phyloP scores from a whole-genome alignment of 2,888 invertebrate species.

The Stenichneumon culpator region DNA sequence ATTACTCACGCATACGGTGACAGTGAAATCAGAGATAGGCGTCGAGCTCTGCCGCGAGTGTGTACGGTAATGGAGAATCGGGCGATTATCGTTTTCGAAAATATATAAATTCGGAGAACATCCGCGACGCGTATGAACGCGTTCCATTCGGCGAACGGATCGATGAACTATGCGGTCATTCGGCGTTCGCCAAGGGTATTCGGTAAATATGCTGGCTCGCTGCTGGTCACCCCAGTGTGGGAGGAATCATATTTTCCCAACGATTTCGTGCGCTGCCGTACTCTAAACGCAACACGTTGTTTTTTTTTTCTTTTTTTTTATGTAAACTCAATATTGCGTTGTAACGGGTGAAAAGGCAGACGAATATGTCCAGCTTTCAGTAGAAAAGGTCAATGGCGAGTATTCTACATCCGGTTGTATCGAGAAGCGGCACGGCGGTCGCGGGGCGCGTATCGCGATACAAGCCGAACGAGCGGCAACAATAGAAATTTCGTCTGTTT shows the following conservation, averaged over 20 bases:
- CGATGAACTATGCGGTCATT: constrained; percentile 34
- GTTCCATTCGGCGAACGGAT: constrained; percentile 24
- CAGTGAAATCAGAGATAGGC: background rate
- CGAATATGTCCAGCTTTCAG: background rate
- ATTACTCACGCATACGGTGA: background rate
- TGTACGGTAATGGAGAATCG: background rate
- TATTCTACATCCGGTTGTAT: background rate
- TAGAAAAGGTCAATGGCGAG: background rate
- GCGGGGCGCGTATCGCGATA: too few relatives aligned
- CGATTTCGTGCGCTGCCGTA: constrained; percentile 6
- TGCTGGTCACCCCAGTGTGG: background rate
- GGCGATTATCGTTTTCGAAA: constrained; percentile 25
- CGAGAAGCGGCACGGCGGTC: background rate
- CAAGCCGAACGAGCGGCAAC: too few relatives aligned
- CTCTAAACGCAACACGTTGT: background rate
- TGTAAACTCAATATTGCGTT: background rate
- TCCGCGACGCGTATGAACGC: background rate
- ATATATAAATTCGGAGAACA: constrained; percentile 23
- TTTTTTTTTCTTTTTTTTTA: constrained; percentile 14
- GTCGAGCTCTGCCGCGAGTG: background rate
- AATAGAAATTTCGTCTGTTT: background rate
- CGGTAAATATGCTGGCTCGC: constrained; percentile 5
- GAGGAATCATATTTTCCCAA: constrained; percentile 36
- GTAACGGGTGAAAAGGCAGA: background rate
- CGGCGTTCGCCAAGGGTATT: constrained; percentile 14